Conservation (phyloP, 2,888 invertebrate species). For the Hipparchia semele region DNA sequence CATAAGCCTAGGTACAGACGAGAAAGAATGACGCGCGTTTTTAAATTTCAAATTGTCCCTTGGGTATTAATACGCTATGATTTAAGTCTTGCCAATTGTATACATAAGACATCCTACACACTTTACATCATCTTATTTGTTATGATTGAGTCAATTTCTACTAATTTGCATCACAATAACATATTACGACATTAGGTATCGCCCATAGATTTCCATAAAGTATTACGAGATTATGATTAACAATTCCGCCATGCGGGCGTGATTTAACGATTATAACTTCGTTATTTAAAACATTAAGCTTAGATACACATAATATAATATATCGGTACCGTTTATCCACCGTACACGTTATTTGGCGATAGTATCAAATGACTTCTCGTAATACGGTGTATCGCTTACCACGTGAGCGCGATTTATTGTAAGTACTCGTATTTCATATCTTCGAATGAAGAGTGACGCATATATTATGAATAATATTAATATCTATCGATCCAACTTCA, state of each 20-base stretch:
- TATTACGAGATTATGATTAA: conserved; percentile 12
- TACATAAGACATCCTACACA: not conserved
- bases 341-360: not conserved
- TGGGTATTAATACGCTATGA: too few species aligned
- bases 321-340: not conserved
- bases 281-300: not conserved
- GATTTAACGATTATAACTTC: not conserved
- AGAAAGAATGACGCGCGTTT: not conserved
- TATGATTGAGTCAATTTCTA: conserved; percentile 5
- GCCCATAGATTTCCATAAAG: conserved; percentile 4
- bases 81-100: too few species aligned
- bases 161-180: conserved; percentile 15
- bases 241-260: conserved; percentile 1
- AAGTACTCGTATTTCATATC: too few species aligned
- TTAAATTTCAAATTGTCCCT: too few species aligned
- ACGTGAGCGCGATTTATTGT: conserved; percentile 19
- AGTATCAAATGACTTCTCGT: conserved; percentile 10
- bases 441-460: too few species aligned
- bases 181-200: not conserved
- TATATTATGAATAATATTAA: too few species aligned
- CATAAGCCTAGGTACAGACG: conserved; percentile 1
- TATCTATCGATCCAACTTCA: too few species aligned
- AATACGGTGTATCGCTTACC: conserved; percentile 23
- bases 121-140: not conserved
- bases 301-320: not conserved